phyloP scores from a whole-genome alignment of 92 coral and sea anemone genomes.

The Actinostola sp. region DNA sequence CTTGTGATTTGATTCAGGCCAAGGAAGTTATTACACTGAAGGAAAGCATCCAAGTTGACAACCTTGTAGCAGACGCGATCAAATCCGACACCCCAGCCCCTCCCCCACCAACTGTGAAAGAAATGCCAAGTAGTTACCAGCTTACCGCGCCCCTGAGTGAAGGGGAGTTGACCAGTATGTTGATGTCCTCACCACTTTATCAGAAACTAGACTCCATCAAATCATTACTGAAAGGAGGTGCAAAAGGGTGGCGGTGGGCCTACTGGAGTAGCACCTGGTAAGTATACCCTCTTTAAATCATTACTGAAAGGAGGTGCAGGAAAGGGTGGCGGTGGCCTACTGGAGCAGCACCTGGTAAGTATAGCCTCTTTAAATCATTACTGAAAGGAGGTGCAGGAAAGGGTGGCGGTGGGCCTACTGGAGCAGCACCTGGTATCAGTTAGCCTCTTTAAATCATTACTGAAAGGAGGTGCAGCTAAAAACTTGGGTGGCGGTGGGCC shows the following conservation, averaged over 20 bases:
- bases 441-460: too few relatives aligned
- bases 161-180: conserved; percentile 84
- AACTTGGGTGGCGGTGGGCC: too few relatives aligned
- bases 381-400: too few relatives aligned
- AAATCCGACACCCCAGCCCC: conserved; percentile 82
- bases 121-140: conserved; percentile 92
- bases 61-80: conserved; percentile 84
- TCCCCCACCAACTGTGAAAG: conserved; percentile 43
- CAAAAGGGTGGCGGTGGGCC: conserved; percentile 67
- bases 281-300: conserved; percentile 12
- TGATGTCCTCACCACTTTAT: conserved; percentile 94
- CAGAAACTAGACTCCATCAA: conserved; percentile 94
- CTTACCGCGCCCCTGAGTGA: conserved; percentile 97
- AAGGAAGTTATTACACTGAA: conserved; percentile 84
- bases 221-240: conserved; percentile 74
- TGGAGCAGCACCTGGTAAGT: too few relatives aligned
- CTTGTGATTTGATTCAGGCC: conserved; percentile 26
- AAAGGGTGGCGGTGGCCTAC: too few relatives aligned
- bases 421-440: too few relatives aligned
- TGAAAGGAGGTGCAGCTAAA: too few relatives aligned
- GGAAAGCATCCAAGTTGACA: conserved; percentile 96
- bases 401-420: too few relatives aligned
- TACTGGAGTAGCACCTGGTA: conserved; percentile 63
- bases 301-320: too few relatives aligned
- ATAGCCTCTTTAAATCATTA: too few relatives aligned